These are phyloP conservation scores for Monoplex corrugatus DNA, from an alignment of 2,888 invertebrate genomes.

Conservation along the genomic window DNA sequence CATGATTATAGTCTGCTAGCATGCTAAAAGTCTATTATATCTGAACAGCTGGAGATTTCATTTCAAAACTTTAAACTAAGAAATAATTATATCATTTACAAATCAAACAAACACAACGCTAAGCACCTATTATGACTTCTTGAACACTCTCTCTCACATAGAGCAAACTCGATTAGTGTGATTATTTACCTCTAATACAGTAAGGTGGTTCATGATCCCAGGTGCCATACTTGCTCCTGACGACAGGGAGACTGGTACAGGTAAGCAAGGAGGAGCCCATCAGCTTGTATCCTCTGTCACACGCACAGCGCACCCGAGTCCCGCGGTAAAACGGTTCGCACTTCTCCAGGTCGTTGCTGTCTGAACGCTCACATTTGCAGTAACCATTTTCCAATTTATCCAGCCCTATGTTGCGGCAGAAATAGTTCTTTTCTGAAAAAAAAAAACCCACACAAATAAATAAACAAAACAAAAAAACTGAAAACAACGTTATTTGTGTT, in stretches of 20 bases:
- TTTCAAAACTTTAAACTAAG: too few species aligned
- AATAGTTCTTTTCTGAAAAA: slow-evolving; percentile 61
- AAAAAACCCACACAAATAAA: too few species aligned
- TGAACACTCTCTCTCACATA: too few species aligned
- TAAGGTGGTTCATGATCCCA: slow-evolving; percentile 65
- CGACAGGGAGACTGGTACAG: slow-evolving; percentile 56
- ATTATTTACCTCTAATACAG: slow-evolving; percentile 68
- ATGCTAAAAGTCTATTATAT: too few species aligned
- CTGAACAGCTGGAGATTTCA: too few species aligned
- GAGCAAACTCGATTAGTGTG: too few species aligned
- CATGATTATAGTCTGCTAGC: too few species aligned
- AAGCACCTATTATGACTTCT: too few species aligned
- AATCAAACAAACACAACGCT: too few species aligned
- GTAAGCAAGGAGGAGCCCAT: slow-evolving; percentile 65
- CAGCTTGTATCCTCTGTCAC: slow-evolving; percentile 67
- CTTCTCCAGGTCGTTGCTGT: slow-evolving; percentile 61
- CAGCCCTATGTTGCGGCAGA: slow-evolving; percentile 63
- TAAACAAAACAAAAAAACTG: too few species aligned
- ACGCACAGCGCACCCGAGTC: slow-evolving; percentile 69
- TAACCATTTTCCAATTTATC: slow-evolving; percentile 66
- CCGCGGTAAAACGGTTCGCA: slow-evolving; percentile 70
- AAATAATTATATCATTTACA: too few species aligned
- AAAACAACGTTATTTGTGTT: too few species aligned
- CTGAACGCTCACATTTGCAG: slow-evolving; percentile 65
- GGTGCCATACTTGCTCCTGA: slow-evolving; percentile 43